A percentile compares a stretch with the other conserved stretches of the same genome.
Conservation (phyloP, 2,113 vertebrate genomes). For the Tursiops truncatus region DNA sequence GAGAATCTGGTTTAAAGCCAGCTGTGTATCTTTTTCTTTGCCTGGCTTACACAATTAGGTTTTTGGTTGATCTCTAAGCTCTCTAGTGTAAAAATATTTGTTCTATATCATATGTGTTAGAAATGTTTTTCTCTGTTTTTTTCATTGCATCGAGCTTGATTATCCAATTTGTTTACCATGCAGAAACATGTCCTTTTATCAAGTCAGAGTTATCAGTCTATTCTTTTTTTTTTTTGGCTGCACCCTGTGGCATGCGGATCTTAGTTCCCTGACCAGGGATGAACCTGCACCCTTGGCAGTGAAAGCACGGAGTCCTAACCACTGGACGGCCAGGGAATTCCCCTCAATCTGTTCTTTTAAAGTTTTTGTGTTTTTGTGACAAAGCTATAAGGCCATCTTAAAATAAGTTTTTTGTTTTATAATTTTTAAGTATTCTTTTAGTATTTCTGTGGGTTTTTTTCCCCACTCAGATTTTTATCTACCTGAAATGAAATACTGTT, state of each 20-base stretch:
- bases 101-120: background rate
- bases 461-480: background rate
- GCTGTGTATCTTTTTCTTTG: conserved; percentile 6
- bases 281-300: no score
- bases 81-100: background rate
- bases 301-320: no score
- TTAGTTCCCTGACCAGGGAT: no score
- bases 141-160: background rate
- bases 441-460: background rate
- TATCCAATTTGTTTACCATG: background rate
- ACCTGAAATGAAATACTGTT: background rate
- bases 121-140: conserved; percentile 9
- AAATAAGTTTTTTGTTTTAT: background rate
- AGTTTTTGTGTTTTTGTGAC: background rate
- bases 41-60: background rate
- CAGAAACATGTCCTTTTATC: background rate
- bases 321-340: no score
- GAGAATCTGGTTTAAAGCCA: conserved; percentile 26
- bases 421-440: background rate
- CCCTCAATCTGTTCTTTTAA: background rate
- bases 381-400: background rate
- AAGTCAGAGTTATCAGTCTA: background rate
- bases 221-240: no score
- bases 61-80: background rate
- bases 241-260: background rate